Evolutionary conservation across 2,797 vertebrate species (phyloP).

Genomic region (Mus spretus): DNA sequence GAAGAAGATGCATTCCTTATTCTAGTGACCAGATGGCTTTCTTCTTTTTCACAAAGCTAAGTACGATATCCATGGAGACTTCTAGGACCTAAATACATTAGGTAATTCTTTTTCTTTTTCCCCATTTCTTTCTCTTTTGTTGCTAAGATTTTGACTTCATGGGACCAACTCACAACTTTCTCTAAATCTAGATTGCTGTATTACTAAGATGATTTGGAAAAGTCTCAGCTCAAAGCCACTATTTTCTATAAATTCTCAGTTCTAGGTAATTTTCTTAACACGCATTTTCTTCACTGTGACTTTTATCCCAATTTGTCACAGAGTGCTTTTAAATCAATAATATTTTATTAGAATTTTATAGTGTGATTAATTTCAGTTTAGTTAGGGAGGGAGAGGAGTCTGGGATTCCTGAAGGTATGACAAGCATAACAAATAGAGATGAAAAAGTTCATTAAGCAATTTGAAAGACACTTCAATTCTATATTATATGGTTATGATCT

Average conservation of each 20-base stretch:
- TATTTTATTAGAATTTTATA: conserved; percentile 4
- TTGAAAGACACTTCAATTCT: conserved; percentile 15
- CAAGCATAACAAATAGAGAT: neutral
- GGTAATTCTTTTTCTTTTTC: too few species aligned
- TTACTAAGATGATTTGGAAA: neutral
- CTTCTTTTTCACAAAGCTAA: neutral
- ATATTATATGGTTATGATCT: neutral
- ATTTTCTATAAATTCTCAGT: conserved; percentile 20
- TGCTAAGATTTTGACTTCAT: neutral
- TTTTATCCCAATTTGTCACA: neutral
- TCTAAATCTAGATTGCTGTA: neutral
- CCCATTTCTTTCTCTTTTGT: neutral
- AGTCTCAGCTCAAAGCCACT: neutral
- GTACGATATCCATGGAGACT: neutral
- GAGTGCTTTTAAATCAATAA: conserved; percentile 40
- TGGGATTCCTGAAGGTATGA: neutral
- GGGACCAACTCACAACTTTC: neutral
- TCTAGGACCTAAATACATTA: neutral
- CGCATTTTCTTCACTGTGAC: neutral
- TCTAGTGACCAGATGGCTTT: neutral
- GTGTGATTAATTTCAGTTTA: neutral
- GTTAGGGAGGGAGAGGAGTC: neutral
- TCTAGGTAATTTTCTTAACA: neutral
- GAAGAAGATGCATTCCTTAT: neutral
- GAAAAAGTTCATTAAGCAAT: neutral